phyloP scores from a whole-genome alignment of 2,113 vertebrate species.

The Mirounga angustirostris region DNA sequence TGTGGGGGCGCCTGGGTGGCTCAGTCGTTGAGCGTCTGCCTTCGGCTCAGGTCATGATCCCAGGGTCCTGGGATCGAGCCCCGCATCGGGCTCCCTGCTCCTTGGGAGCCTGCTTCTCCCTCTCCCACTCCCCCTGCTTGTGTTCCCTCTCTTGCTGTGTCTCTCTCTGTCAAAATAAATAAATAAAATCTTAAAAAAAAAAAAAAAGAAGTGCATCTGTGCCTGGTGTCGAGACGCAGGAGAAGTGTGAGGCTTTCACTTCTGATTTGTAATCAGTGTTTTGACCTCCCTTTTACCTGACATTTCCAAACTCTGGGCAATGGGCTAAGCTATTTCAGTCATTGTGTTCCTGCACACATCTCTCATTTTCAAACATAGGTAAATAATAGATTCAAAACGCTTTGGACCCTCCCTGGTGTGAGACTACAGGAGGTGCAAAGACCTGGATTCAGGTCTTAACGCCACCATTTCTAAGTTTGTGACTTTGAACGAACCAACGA shows the following conservation, averaged over 20 bases:
- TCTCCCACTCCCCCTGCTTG: too few relatives aligned
- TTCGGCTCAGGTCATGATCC: too few relatives aligned
- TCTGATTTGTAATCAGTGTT: conserved; percentile 50
- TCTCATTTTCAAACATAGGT: conserved; percentile 35
- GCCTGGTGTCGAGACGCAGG: not conserved
- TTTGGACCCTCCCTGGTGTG: not conserved
- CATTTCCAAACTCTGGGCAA: not conserved
- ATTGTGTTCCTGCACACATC: not conserved
- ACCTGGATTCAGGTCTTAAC: not conserved
- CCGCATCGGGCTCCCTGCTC: too few relatives aligned
- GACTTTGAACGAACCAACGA: not conserved
- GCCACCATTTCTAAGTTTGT: not conserved
- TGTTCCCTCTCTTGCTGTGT: too few relatives aligned
- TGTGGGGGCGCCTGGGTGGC: not conserved
- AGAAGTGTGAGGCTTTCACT: not conserved
- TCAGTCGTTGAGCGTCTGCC: too few relatives aligned
- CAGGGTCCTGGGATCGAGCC: too few relatives aligned
- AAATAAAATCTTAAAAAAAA: too few relatives aligned
- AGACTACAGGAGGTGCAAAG: not conserved
- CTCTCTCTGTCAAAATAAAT: too few relatives aligned
- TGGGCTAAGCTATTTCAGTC: conserved; percentile 4
- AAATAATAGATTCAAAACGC: not conserved
- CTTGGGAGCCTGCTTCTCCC: too few relatives aligned
- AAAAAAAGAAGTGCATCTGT: not conserved
- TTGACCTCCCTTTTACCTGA: not conserved